Conservation (phyloP, 2,888 invertebrate species). For the Isotomurus palustris region DNA sequence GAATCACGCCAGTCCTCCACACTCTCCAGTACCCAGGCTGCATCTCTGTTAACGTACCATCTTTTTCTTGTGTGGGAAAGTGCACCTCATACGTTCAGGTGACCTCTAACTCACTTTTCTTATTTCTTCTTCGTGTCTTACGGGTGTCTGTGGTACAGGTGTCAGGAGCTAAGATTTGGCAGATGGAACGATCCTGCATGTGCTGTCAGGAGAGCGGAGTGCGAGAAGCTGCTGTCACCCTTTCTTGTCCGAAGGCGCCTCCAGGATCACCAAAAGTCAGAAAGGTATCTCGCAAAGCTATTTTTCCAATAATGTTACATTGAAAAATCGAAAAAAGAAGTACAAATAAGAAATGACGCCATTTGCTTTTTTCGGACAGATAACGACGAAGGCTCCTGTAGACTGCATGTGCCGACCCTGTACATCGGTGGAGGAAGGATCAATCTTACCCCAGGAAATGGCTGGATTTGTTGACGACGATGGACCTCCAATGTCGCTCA, state of each 20-base stretch:
- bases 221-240: slow-evolving; percentile 78
- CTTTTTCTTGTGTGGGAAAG: slow-evolving; percentile 85
- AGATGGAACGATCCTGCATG: slow-evolving; percentile 91
- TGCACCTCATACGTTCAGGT: slow-evolving; percentile 91
- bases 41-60: slow-evolving; percentile 86
- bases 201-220: slow-evolving; percentile 93
- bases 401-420: slow-evolving; percentile 80
- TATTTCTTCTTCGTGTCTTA: not conserved
- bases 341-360: not conserved
- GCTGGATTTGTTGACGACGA: slow-evolving; percentile 77
- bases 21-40: slow-evolving; percentile 87
- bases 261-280: slow-evolving; percentile 77
- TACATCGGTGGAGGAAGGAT: slow-evolving; percentile 78
- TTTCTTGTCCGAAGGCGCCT: slow-evolving; percentile 84
- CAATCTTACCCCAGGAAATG: slow-evolving; percentile 84
- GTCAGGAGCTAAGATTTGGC: slow-evolving; percentile 92
- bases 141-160: slow-evolving; percentile 58
- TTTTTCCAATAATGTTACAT: no score
- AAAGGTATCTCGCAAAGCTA: slow-evolving; percentile 58
- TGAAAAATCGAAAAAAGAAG: no score
- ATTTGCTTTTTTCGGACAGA: slow-evolving; percentile 54
- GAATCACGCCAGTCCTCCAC: slow-evolving; percentile 86
- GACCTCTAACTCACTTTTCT: slow-evolving; percentile 37
- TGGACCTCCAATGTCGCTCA: slow-evolving; percentile 50
- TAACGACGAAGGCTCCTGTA: slow-evolving; percentile 84